phyloP scores from a whole-genome alignment of 2,113 vertebrate species.

The Campylorhamphus procurvoides region DNA sequence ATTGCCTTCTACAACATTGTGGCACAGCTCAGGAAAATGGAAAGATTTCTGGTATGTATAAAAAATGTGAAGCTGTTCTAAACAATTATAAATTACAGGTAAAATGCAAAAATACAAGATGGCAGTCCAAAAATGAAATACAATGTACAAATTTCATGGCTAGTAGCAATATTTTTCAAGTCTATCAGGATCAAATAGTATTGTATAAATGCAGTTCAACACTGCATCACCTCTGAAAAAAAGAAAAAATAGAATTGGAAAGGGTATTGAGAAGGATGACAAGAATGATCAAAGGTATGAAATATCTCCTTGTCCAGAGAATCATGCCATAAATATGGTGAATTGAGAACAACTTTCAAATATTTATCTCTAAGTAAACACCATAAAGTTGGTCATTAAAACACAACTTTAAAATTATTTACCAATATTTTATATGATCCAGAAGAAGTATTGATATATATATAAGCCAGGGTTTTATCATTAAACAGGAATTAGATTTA shows the following conservation, averaged over 20 bases:
- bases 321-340: not conserved
- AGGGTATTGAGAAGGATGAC: not conserved
- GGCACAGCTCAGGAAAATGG: not conserved
- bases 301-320: not conserved
- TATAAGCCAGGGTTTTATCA: not conserved
- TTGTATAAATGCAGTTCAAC: not conserved
- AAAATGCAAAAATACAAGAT: not conserved
- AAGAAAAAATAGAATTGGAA: not conserved
- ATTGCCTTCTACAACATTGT: not conserved
- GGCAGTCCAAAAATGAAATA: not conserved
- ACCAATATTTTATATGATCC: not conserved
- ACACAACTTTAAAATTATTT: not conserved
- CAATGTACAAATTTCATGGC: not conserved
- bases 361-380: not conserved
- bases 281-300: not conserved
- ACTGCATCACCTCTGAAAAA: not conserved
- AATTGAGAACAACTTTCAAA: not conserved
- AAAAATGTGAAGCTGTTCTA: not conserved
- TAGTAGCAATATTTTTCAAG: not conserved
- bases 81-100: not conserved
- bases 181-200: not conserved
- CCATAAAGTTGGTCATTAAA: not conserved
- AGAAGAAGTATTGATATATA: not conserved
- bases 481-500: not conserved
- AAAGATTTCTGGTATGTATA: not conserved